These are phyloP conservation scores for Alexandromys fortis DNA, from an alignment of 2,113 vertebrate genomes.

Conservation along the genomic window DNA sequence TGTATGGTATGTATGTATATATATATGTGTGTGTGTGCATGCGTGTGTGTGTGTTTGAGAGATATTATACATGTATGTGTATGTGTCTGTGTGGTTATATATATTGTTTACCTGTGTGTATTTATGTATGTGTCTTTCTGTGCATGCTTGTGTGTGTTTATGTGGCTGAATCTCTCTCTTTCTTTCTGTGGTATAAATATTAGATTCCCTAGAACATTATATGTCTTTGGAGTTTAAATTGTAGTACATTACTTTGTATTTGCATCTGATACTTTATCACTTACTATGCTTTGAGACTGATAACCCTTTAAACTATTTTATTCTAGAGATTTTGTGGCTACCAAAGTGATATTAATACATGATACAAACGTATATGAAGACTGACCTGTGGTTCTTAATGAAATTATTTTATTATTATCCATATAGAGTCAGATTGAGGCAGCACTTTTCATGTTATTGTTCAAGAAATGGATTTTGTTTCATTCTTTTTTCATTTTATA, in stretches of 20 bases:
- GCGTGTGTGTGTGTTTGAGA: background rate
- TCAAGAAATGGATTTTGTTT: background rate
- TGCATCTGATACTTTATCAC: background rate
- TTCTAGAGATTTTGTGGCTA: background rate
- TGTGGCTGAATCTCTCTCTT: background rate
- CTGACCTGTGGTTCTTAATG: background rate
- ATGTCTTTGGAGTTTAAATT: background rate
- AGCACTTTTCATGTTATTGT: conserved; percentile 1
- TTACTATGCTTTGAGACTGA: background rate
- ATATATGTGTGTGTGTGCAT: rapidly evolving
- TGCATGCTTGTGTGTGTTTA: background rate
- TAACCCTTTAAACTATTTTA: background rate
- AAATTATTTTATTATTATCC: conserved; percentile 24
- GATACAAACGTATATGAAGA: background rate
- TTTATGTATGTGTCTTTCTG: background rate
- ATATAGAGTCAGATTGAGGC: background rate
- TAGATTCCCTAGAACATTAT: background rate
- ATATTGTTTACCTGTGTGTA: too few species aligned
- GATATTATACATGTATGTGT: background rate
- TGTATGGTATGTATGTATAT: background rate
- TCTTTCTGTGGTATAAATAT: background rate
- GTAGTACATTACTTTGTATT: conserved; percentile 1
- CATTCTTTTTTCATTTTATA: background rate
- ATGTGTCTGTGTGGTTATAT: background rate
- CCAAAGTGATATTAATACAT: background rate